Evolutionary conservation across 2,113 vertebrate species (phyloP).

Genomic region (Sitta europaea): DNA sequence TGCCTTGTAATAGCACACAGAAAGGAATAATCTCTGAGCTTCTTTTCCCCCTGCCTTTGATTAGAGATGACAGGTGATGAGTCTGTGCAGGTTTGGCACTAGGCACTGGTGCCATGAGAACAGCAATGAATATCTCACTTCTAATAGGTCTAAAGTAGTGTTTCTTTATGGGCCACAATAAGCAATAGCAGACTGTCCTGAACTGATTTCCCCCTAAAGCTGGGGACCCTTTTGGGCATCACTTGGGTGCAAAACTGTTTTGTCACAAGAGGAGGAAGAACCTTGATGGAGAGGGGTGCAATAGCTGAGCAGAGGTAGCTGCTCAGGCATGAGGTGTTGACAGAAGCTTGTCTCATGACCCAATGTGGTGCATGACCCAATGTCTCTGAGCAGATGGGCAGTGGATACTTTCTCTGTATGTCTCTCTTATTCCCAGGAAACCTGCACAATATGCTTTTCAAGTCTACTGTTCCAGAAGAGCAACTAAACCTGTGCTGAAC

Average conservation of each 20-base stretch:
- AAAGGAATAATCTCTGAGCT: not conserved
- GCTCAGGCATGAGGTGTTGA: not conserved
- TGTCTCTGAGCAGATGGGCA: not conserved
- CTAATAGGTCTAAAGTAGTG: not conserved
- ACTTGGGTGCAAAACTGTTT: not conserved
- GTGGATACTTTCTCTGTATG: not conserved
- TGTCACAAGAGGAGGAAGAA: not conserved
- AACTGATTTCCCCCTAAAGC: not conserved
- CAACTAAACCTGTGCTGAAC: not conserved
- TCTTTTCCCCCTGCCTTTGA: not conserved
- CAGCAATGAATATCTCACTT: not conserved
- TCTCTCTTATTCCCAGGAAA: constrained; percentile 5
- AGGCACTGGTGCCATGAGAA: not conserved
- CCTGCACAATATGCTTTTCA: not conserved
- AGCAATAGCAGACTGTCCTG: not conserved
- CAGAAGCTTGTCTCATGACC: not conserved
- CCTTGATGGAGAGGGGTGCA: not conserved
- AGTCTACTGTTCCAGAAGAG: not conserved
- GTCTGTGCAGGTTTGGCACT: not conserved
- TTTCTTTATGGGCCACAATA: not conserved
- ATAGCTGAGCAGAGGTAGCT: not conserved
- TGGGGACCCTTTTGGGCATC: not conserved
- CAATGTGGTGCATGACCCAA: not conserved
- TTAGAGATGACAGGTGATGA: not conserved
- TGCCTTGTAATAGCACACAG: not conserved